Percentiles rank a stretch among this genome's conserved stretches.
phyloP scores from a whole-genome alignment of 1,140 invertebrate genomes.

The Melitaea cinxia region DNA sequence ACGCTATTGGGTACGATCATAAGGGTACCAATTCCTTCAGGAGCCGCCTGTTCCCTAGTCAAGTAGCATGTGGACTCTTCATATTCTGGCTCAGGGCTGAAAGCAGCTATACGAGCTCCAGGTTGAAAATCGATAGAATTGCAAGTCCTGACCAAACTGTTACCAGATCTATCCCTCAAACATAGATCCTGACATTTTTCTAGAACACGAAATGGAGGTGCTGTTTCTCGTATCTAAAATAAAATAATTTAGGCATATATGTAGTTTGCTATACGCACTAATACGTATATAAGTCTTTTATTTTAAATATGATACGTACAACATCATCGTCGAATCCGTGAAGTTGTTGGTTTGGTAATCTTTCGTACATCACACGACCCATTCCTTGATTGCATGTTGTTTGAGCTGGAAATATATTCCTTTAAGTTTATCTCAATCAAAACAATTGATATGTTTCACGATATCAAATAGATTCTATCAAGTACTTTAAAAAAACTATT shows the following conservation, averaged over 20 bases:
- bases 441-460: too few relatives aligned
- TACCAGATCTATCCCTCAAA: slow-evolving; percentile 90
- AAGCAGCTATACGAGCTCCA: slow-evolving; percentile 90
- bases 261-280: background rate
- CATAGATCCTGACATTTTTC: slow-evolving; percentile 94
- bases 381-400: slow-evolving; percentile 94
- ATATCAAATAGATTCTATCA: too few relatives aligned
- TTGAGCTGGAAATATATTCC: slow-evolving; percentile 85
- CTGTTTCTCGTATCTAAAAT: slow-evolving; percentile 87
- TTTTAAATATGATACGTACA: slow-evolving; percentile 80
- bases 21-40: slow-evolving; percentile 92
- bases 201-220: slow-evolving; percentile 91
- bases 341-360: slow-evolving; percentile 92
- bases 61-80: slow-evolving; percentile 95
- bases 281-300: background rate
- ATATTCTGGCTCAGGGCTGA: slow-evolving; percentile 91
- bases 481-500: too few relatives aligned
- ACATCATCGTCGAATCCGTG: slow-evolving; percentile 94
- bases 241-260: background rate
- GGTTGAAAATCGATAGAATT: slow-evolving; percentile 95
- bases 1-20: slow-evolving; percentile 93
- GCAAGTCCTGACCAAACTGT: slow-evolving; percentile 90
- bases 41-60: slow-evolving; percentile 90
- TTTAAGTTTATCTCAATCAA: too few relatives aligned
- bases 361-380: slow-evolving; percentile 93